Evolutionary conservation across 2,888 invertebrate genomes (phyloP), one percentile per base, ranked within the genome.

Genomic region (Diploptera punctata): DNA sequence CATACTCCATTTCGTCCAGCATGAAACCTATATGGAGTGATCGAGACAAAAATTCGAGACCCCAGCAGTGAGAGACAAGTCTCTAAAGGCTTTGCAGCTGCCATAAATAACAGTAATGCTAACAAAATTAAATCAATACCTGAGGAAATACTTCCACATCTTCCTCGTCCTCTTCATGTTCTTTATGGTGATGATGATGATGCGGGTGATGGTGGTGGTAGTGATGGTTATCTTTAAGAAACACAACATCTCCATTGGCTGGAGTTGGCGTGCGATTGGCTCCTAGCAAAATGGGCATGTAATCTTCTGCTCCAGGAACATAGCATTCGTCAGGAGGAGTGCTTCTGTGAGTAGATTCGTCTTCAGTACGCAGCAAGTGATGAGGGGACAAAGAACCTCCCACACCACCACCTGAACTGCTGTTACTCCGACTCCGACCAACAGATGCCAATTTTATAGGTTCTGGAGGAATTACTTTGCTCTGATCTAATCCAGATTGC

Each of bases 401-500:
- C 77, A 67, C 81, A 81, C 44, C 80, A 80, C 43, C 70, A 10
- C 72, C 70, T 19, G 61, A 71, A 29, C 67, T 72, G 74, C 75
- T 78, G 70, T 1, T 80, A 77, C 81, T 81, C 38, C 75, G 73
- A 47, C 72, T 70, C 47, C 78, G 76, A 3, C 77, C 79, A n/a
- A 81, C 80, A 9, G 78, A 74, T 13, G 81, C 76, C 62, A 81
- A 80, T 3, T 80, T 80, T 65, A 79, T 79, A 2, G 81, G 78
- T 16, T 77, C 62, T 10, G 43, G 73, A 19, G 65, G 60, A 54
- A 18, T 54, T 24, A 80, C 75, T 73, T 82, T 81, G 31, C 89
- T 90, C 79, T 90, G 89, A 80, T 94, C 91, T 73, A 94, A 83
- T 47, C 92, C 89, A 78, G 92, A 93, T 80, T 94, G 94, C 71